Conservation (phyloP, 2,888 invertebrate genomes). For the Odontothrips loti region DNA sequence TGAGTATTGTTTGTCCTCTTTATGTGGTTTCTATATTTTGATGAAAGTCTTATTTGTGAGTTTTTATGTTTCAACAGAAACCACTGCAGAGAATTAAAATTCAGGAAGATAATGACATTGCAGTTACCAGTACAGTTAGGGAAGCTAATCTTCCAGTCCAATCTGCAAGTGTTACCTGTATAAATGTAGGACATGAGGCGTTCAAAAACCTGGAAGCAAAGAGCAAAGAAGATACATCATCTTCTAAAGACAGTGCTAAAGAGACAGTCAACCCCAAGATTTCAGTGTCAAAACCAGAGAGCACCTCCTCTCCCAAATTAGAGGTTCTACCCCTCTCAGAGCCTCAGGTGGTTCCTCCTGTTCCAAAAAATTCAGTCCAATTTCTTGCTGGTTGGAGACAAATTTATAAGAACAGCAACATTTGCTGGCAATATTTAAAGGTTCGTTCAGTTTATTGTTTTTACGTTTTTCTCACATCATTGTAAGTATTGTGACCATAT, state of each 20-base stretch:
- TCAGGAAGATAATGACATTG: constrained; percentile 41
- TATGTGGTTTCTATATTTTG: background rate
- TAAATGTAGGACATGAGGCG: constrained; percentile 5
- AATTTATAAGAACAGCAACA: constrained; percentile 50
- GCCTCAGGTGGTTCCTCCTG: constrained; percentile 43
- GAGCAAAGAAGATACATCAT: background rate
- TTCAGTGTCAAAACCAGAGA: background rate
- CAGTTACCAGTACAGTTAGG: background rate
- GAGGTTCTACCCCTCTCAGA: background rate
- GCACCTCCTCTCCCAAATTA: background rate
- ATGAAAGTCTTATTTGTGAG: background rate
- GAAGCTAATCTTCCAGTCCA: background rate
- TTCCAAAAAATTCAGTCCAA: constrained; percentile 62
- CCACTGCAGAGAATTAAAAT: constrained; percentile 54
- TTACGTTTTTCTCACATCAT: background rate
- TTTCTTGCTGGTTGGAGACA: constrained; percentile 62
- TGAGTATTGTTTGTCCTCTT: constrained; percentile 40
- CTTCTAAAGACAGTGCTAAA: background rate
- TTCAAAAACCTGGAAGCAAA: background rate
- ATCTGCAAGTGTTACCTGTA: constrained; percentile 3
- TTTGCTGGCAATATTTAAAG: constrained; percentile 58
- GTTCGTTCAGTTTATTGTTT: constrained; percentile 45
- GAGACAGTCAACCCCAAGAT: background rate
- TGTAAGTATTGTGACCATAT: background rate
- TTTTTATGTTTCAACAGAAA: constrained; percentile 48